A percentile compares a stretch with the other conserved stretches of the same genome.
Evolutionary conservation across 2,797 vertebrate genomes (phyloP).

Genomic region (Lutjanus campechanus): DNA sequence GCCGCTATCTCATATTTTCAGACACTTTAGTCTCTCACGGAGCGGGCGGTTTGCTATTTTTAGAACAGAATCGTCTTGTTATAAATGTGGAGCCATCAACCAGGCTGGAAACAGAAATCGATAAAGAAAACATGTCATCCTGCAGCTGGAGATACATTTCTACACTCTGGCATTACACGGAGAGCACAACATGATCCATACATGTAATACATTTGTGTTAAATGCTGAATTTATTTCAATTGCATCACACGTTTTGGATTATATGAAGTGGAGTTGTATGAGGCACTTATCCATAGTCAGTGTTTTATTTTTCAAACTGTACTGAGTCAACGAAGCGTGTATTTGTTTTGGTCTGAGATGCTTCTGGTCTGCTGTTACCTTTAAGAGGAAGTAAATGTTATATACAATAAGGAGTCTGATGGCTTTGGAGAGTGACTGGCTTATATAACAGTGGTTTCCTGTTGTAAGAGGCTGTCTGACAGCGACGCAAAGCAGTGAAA

Average conservation of each 20-base stretch:
- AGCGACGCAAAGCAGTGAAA: too few relatives aligned
- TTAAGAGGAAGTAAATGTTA: too few relatives aligned
- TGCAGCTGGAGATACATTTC: neutral
- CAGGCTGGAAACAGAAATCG: neutral
- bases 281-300: too few relatives aligned
- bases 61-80: constrained; percentile 15
- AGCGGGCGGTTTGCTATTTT: constrained; percentile 35
- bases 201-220: neutral
- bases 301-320: too few relatives aligned
- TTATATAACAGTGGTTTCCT: too few relatives aligned
- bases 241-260: neutral
- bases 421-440: too few relatives aligned
- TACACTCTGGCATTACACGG: neutral
- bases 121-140: neutral
- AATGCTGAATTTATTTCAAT: neutral
- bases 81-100: constrained; percentile 14
- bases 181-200: neutral
- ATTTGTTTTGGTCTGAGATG: too few relatives aligned
- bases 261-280: too few relatives aligned
- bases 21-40: constrained; percentile 4
- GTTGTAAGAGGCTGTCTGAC: too few relatives aligned
- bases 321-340: too few relatives aligned
- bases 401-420: too few relatives aligned
- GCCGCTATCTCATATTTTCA: neutral
- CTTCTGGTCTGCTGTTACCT: too few relatives aligned